Percentiles rank a stretch among this genome's conserved stretches.
Conservation (phyloP, 2,888 invertebrate genomes). For the Gasteruption jaculator region DNA sequence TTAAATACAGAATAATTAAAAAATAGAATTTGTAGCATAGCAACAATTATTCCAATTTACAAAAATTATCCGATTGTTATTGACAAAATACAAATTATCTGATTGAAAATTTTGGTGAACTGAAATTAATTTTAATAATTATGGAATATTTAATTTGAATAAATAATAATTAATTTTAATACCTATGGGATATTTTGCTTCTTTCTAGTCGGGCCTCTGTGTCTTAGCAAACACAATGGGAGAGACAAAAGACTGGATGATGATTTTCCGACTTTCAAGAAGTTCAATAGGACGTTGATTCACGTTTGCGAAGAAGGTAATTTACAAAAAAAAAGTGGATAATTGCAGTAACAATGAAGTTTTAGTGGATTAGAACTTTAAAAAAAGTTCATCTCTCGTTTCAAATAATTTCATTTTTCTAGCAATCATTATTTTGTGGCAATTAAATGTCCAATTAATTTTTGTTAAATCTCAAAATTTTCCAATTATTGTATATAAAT, state of each 20-base stretch:
- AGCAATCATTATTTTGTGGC: not conserved
- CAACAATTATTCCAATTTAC: not conserved
- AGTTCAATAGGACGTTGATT: constrained; percentile 74
- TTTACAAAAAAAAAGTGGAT: too few species aligned
- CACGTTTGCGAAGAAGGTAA: constrained; percentile 64
- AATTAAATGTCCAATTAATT: not conserved
- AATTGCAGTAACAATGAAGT: too few species aligned
- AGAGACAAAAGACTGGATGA: constrained; percentile 76
- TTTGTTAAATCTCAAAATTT: not conserved
- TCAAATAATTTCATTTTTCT: constrained; percentile 10
- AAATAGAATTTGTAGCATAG: constrained; percentile 6
- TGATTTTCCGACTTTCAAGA: constrained; percentile 72
- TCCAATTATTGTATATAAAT: not conserved
- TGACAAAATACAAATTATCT: too few species aligned
- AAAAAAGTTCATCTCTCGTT: too few species aligned
- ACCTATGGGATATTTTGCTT: constrained; percentile 11
- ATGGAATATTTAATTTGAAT: not conserved
- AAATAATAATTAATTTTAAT: too few species aligned
- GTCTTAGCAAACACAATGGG: constrained; percentile 64
- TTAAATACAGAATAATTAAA: not conserved
- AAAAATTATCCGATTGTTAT: too few species aligned
- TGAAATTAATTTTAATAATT: not conserved
- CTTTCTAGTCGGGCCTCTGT: constrained; percentile 71
- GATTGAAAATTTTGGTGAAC: too few species aligned
- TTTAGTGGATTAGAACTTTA: too few species aligned